These are phyloP conservation scores for Eubucco bourcierii DNA, from an alignment of 2,113 vertebrate species.

Conservation along the genomic window DNA sequence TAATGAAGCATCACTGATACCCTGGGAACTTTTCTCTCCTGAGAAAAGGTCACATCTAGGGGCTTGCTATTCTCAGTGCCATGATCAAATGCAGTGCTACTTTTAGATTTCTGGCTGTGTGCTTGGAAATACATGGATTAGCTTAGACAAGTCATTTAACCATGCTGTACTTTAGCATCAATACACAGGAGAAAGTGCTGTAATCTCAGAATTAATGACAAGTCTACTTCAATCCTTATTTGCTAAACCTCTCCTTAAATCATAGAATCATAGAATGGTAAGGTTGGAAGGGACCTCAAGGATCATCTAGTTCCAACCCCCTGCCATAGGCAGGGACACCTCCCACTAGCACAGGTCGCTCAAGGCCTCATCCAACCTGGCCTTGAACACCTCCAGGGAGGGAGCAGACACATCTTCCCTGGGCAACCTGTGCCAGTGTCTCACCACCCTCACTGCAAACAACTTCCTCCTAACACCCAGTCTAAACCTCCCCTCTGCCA, in stretches of 20 bases:
- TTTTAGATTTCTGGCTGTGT: background rate
- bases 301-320: too few relatives aligned
- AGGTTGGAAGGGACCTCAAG: too few relatives aligned
- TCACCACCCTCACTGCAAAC: too few relatives aligned
- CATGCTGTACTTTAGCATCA: background rate
- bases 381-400: too few relatives aligned
- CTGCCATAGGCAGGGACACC: too few relatives aligned
- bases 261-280: too few relatives aligned
- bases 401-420: too few relatives aligned
- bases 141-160: background rate
- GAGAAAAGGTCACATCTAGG: background rate
- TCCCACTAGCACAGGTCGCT: too few relatives aligned
- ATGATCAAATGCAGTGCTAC: background rate
- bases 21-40: background rate
- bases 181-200: background rate
- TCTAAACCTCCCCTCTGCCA: too few relatives aligned
- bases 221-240: background rate
- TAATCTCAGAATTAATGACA: background rate
- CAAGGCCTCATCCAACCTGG: too few relatives aligned
- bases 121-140: background rate
- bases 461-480: too few relatives aligned
- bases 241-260: background rate
- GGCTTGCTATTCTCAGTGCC: background rate
- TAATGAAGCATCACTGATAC: background rate
- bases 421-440: too few relatives aligned